Conservation (phyloP, 2,888 invertebrate genomes). For the Phorcus lineatus region DNA sequence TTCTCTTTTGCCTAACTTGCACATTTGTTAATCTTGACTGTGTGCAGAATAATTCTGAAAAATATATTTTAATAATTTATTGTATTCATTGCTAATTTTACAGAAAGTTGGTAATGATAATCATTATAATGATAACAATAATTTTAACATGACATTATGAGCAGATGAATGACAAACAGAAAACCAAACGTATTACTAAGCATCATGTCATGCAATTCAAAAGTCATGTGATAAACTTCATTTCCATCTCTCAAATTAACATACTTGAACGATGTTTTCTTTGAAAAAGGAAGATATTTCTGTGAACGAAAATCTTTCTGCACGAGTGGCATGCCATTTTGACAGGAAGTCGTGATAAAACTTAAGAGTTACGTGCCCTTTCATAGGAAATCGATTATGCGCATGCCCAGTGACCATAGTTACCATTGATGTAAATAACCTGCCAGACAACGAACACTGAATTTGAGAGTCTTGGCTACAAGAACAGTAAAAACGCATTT, state of each 20-base stretch:
- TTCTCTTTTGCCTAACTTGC: slow-evolving; percentile 67
- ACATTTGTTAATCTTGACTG: slow-evolving; percentile 59
- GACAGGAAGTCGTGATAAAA: no score
- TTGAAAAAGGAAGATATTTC: no score
- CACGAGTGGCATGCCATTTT: not conserved
- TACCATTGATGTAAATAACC: slow-evolving; percentile 14
- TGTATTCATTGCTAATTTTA: no score
- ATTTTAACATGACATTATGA: no score
- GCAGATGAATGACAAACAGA: no score
- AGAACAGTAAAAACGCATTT: not conserved
- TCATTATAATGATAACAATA: no score
- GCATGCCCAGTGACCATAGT: slow-evolving; percentile 17
- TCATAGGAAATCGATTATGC: not conserved
- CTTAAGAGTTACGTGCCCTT: not conserved
- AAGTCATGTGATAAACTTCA: no score
- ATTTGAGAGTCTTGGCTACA: not conserved
- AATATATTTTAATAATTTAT: not conserved
- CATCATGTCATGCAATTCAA: no score
- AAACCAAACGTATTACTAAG: no score
- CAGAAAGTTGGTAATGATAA: no score
- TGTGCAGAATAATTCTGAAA: slow-evolving; percentile 45
- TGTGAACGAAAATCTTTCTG: not conserved
- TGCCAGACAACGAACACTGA: slow-evolving; percentile 7
- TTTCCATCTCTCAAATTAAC: no score
- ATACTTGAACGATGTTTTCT: no score